Conservation (phyloP, 2,113 vertebrate genomes). For the Mungos mungo region DNA sequence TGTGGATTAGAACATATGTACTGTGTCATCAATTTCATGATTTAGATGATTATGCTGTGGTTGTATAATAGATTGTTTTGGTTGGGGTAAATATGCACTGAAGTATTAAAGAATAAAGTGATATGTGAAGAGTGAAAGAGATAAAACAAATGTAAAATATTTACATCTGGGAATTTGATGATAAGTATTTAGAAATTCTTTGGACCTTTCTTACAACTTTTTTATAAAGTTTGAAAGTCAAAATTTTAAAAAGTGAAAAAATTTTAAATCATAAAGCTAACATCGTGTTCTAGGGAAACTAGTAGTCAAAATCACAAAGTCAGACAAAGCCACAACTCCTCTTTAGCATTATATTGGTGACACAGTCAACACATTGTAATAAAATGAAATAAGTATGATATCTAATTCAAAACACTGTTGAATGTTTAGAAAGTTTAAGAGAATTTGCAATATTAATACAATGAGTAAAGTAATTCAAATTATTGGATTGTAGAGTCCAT, state of each 20-base stretch:
- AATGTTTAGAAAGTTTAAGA: neutral
- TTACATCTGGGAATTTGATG: neutral
- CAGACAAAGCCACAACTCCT: neutral
- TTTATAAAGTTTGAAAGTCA: neutral
- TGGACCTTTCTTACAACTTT: neutral
- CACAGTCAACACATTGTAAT: neutral
- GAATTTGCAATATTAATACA: neutral
- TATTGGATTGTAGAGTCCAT: neutral
- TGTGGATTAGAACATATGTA: neutral
- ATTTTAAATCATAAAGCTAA: neutral
- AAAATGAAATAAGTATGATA: neutral
- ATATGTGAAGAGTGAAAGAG: neutral
- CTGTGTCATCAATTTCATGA: neutral
- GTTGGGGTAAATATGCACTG: neutral
- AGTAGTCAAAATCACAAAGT: neutral
- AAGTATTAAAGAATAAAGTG: neutral
- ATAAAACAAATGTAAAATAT: neutral
- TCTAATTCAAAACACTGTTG: neutral
- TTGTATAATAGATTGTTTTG: neutral
- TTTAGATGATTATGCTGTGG: neutral
- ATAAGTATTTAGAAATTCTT: neutral
- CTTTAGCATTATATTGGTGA: neutral
- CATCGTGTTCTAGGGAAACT: neutral
- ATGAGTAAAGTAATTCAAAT: neutral
- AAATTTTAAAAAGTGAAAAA: neutral